Conservation (phyloP, 2,888 invertebrate species). For the Carterocephalus palaemon region DNA sequence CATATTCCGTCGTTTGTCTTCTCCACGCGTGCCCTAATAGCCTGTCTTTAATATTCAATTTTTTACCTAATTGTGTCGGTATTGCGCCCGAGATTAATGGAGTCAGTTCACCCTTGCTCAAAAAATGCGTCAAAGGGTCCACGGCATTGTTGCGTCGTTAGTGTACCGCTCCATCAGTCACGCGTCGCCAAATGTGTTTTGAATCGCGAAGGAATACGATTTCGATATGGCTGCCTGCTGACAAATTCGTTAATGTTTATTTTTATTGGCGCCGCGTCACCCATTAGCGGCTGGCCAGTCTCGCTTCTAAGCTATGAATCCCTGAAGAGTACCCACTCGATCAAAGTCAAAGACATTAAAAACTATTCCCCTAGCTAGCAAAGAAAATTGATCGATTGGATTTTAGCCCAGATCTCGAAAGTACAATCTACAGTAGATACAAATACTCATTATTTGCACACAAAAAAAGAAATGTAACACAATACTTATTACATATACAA, state of each 20-base stretch:
- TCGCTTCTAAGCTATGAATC: no score
- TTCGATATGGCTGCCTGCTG: slow-evolving; percentile 35
- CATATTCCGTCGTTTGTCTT: slow-evolving; percentile 39
- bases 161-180: slow-evolving; percentile 60
- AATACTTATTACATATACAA: no score
- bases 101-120: slow-evolving; percentile 54
- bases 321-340: no score
- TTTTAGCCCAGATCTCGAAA: no score
- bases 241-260: background rate
- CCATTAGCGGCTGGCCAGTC: no score
- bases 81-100: slow-evolving; percentile 58
- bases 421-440: no score
- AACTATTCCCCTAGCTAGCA: no score
- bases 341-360: no score
- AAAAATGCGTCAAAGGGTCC: slow-evolving; percentile 64
- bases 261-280: background rate
- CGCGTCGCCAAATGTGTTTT: slow-evolving; percentile 56
- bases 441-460: no score
- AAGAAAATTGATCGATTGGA: no score
- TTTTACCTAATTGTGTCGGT: slow-evolving; percentile 55
- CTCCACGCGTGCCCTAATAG: slow-evolving; percentile 41
- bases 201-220: slow-evolving; percentile 40
- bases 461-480: no score
- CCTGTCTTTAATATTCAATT: slow-evolving; percentile 51
- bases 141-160: slow-evolving; percentile 63